These are phyloP conservation scores for Calameuta pallipes DNA, from an alignment of 2,888 invertebrate genomes.

Conservation along the genomic window DNA sequence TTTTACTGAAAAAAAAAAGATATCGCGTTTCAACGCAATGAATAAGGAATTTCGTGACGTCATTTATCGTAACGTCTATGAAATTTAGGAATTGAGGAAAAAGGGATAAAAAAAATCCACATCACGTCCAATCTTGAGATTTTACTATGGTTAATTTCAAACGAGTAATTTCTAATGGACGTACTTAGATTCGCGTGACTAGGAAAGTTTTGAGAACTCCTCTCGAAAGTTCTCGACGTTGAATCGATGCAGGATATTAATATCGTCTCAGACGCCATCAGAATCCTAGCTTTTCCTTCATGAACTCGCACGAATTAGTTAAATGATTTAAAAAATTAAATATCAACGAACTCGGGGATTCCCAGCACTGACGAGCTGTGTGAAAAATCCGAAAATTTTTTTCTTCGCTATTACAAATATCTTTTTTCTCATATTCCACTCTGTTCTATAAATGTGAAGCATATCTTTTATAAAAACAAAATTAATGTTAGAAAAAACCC, in stretches of 20 bases:
- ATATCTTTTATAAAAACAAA: background rate
- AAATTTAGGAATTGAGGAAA: no score
- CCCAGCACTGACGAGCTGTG: background rate
- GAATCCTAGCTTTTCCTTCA: background rate
- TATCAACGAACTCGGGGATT: background rate
- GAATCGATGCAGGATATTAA: background rate
- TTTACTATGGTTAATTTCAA: background rate
- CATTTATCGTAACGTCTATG: no score
- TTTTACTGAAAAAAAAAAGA: background rate
- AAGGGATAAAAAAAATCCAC: background rate
- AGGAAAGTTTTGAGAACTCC: background rate
- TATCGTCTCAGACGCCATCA: background rate
- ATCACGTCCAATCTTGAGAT: background rate
- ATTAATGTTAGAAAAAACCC: background rate
- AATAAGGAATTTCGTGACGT: background rate
- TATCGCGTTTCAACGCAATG: background rate
- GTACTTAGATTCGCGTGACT: background rate
- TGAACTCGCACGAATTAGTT: background rate
- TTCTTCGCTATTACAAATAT: background rate
- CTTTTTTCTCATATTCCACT: background rate
- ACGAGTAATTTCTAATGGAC: background rate
- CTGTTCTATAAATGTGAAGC: background rate
- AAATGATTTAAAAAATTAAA: background rate
- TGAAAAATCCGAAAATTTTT: background rate
- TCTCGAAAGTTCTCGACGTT: no score